Evolutionary conservation across 2,888 invertebrate species (phyloP).

Genomic region (Lamellibrachia satsuma): DNA sequence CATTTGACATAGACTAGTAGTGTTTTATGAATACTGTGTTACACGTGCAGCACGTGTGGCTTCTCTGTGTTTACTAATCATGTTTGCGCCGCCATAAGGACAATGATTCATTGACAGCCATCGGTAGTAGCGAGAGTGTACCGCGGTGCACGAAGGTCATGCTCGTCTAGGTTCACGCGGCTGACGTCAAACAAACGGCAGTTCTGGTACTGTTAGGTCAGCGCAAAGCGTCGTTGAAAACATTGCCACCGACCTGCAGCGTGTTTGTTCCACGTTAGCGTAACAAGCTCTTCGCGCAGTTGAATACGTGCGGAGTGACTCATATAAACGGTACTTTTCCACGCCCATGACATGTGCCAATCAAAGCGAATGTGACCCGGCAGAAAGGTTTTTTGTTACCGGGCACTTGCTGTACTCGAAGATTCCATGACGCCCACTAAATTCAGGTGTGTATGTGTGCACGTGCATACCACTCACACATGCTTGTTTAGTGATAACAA

Average conservation of each 20-base stretch:
- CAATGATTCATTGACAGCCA: not conserved
- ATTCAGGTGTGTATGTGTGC: not conserved
- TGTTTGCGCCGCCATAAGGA: not conserved
- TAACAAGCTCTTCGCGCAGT: not conserved
- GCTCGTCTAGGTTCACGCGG: not conserved
- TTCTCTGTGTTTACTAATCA: not conserved
- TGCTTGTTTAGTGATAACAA: not conserved
- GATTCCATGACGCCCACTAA: not conserved
- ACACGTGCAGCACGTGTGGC: not conserved
- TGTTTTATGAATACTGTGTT: not conserved
- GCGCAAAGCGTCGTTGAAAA: not conserved
- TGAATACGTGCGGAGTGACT: not conserved
- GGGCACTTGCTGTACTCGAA: not conserved
- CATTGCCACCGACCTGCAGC: not conserved
- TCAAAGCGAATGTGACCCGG: not conserved
- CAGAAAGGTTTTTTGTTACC: not conserved
- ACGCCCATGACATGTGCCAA: not conserved
- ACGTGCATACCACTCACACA: not conserved
- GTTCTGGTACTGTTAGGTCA: constrained; percentile 10
- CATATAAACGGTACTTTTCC: not conserved
- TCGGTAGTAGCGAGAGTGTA: not conserved
- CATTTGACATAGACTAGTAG: not conserved
- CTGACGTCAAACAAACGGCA: not conserved
- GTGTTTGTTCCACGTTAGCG: not conserved
- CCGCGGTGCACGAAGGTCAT: not conserved